A percentile compares a stretch with the other conserved stretches of the same genome.
Conservation (phyloP, 35 echinoderm and acorn worm genomes). For the Apostichopus parvimensis region DNA sequence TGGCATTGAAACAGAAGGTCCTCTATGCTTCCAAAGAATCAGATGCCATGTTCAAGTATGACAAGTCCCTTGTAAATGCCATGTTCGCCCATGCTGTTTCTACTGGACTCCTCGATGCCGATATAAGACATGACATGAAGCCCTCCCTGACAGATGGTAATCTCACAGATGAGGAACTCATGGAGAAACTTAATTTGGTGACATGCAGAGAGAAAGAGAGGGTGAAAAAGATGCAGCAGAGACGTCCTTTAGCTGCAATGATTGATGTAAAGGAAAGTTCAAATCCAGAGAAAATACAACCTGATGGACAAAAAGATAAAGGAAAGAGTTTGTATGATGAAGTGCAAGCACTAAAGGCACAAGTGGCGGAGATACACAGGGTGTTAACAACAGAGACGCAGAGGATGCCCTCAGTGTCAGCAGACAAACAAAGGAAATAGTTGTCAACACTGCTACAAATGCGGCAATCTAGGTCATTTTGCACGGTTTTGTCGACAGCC, state of each 20-base stretch:
- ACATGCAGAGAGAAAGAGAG: conserved; percentile 10
- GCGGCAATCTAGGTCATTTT: conserved; percentile 57
- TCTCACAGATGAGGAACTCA: conserved; percentile 19
- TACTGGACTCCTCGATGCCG: conserved; percentile 15
- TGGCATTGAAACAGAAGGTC: conserved; percentile 58
- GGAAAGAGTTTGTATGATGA: background rate
- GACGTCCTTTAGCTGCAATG: background rate
- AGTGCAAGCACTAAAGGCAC: conserved; percentile 18
- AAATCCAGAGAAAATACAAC: background rate
- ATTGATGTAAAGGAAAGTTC: background rate
- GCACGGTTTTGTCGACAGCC: conserved; percentile 39
- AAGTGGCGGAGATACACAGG: conserved; percentile 17
- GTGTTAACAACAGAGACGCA: background rate
- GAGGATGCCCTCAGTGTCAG: conserved; percentile 53
- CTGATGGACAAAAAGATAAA: background rate
- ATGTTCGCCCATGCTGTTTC: conserved; percentile 37
- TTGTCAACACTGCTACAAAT: conserved; percentile 66
- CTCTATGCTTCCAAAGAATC: conserved; percentile 64
- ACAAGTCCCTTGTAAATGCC: background rate
- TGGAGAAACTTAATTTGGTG: conserved; percentile 10
- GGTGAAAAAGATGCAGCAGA: background rate
- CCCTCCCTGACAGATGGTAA: background rate
- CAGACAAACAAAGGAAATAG: conserved; percentile 7
- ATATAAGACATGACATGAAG: conserved; percentile 17
- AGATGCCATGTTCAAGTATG: conserved; percentile 7